Percentiles rank a stretch among this genome's conserved stretches.
These are phyloP conservation scores for Podilymbus podiceps DNA, from an alignment of 2,113 vertebrate species.

Conservation along the genomic window DNA sequence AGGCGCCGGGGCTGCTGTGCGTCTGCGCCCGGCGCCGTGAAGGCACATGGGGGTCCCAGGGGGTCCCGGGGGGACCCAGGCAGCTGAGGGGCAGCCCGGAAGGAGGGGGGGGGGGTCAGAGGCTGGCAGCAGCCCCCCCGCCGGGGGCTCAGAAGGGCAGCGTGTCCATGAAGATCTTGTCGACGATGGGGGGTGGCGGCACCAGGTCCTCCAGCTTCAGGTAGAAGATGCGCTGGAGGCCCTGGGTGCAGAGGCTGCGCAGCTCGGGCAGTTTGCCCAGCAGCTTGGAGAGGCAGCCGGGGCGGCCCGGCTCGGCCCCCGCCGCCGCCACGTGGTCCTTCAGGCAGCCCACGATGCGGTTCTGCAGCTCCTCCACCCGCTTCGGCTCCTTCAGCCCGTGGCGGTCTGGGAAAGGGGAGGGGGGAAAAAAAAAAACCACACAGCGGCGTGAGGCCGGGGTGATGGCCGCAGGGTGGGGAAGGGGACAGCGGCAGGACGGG, in stretches of 20 bases:
- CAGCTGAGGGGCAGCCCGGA: too few relatives aligned
- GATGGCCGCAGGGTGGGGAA: fast-evolving
- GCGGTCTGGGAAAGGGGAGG: constrained; percentile 73
- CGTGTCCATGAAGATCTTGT: constrained; percentile 95
- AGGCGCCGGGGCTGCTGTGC: neutral
- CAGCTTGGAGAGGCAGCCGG: constrained; percentile 88
- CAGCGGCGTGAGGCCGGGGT: fast-evolving
- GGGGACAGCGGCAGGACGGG: fast-evolving
- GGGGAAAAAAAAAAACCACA: too few relatives aligned
- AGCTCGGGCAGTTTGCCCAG: constrained; percentile 92
- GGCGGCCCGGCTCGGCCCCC: constrained; percentile 70
- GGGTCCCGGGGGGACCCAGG: neutral
- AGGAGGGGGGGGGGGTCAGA: too few relatives aligned
- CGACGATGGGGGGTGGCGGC: constrained; percentile 88
- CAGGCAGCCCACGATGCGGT: constrained; percentile 88
- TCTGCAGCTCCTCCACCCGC: constrained; percentile 92
- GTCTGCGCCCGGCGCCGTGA: neutral
- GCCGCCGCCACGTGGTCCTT: constrained; percentile 85
- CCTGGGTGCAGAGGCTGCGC: constrained; percentile 91
- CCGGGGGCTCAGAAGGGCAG: constrained; percentile 86
- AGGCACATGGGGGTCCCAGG: constrained; percentile 46
- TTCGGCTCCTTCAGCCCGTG: constrained; percentile 90
- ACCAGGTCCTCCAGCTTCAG: constrained; percentile 93
- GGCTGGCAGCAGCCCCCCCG: neutral
- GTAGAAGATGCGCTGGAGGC: constrained; percentile 95